Conservation (phyloP, 2,797 vertebrate genomes). For the Natrix natrix region DNA sequence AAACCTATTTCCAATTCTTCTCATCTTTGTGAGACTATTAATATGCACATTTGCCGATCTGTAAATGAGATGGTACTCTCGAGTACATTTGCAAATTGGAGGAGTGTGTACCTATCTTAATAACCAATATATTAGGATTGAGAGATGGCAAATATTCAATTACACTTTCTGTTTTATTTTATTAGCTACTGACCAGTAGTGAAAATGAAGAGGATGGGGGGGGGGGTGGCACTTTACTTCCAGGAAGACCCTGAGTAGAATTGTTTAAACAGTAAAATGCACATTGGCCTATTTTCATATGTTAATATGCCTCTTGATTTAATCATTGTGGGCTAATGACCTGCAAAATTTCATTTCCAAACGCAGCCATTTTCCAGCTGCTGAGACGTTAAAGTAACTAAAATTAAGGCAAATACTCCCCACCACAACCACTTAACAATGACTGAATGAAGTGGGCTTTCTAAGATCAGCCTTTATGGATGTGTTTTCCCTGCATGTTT, state of each 20-base stretch:
- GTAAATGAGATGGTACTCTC: background rate
- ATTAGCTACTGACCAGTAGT: constrained; percentile 49
- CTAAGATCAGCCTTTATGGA: constrained; percentile 8
- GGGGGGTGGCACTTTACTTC: constrained; percentile 30
- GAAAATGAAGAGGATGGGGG: constrained; percentile 9
- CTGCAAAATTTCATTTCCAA: constrained; percentile 69
- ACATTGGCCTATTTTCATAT: constrained; percentile 57
- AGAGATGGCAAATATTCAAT: background rate
- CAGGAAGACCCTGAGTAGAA: constrained; percentile 51
- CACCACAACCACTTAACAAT: constrained; percentile 11
- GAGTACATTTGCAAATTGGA: background rate
- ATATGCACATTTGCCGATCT: background rate
- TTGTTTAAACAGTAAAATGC: constrained; percentile 61
- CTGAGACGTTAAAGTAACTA: constrained; percentile 51
- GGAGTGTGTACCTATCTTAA: background rate
- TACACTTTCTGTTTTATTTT: constrained; percentile 49
- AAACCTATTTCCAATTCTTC: background rate
- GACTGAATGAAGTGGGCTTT: constrained; percentile 27
- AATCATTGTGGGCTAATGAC: constrained; percentile 70
- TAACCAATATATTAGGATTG: background rate
- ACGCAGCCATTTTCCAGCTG: constrained; percentile 55
- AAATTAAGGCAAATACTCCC: constrained; percentile 51
- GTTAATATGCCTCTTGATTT: constrained; percentile 66
- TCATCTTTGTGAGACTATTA: background rate
- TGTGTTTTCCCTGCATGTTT: constrained; percentile 21